These are phyloP conservation scores for Lapara coniferarum DNA, from an alignment of 2,888 invertebrate genomes.

Conservation along the genomic window DNA sequence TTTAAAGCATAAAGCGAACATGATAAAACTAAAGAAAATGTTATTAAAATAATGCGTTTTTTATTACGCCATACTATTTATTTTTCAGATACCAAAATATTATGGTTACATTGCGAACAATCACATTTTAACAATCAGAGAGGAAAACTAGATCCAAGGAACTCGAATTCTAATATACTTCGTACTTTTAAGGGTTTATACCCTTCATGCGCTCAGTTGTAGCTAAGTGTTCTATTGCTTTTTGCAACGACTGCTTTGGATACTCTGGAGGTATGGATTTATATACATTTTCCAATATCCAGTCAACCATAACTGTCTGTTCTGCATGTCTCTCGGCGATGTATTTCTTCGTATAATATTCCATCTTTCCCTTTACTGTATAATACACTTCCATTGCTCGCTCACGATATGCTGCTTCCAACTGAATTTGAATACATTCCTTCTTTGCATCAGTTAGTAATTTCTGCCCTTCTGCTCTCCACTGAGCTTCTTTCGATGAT, in stretches of 20 bases:
- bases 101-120: neutral
- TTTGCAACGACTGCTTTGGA: slow-evolving; percentile 92
- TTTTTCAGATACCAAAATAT: neutral
- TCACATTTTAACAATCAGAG: too few species aligned
- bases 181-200: neutral
- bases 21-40: neutral
- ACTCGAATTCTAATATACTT: too few species aligned
- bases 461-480: slow-evolving; percentile 89
- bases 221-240: slow-evolving; percentile 92
- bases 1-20: slow-evolving; percentile 9
- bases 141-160: too few species aligned
- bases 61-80: slow-evolving; percentile 1
- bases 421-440: slow-evolving; percentile 95
- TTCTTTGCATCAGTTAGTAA: slow-evolving; percentile 91
- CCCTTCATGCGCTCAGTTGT: slow-evolving; percentile 70
- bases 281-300: slow-evolving; percentile 92
- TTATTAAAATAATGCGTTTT: neutral
- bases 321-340: slow-evolving; percentile 90
- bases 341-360: slow-evolving; percentile 94
- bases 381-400: slow-evolving; percentile 79
- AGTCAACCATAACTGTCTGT: slow-evolving; percentile 96
- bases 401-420: slow-evolving; percentile 94
- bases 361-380: slow-evolving; percentile 89
- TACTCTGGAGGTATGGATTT: slow-evolving; percentile 92
- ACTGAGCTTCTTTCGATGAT: slow-evolving; percentile 86